Conservation (phyloP, 2,888 invertebrate species). For the Neoscelio sp. region DNA sequence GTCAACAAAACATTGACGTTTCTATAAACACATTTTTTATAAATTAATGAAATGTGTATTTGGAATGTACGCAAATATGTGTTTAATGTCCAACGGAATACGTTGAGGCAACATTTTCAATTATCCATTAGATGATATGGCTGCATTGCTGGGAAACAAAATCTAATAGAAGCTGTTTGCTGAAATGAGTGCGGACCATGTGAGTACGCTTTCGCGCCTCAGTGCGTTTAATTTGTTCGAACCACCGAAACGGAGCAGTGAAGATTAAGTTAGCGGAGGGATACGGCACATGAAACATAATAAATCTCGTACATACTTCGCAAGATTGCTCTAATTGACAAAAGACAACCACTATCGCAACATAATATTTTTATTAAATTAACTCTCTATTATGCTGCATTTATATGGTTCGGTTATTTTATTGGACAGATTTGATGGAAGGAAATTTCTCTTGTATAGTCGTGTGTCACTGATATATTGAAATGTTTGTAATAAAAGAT, state of each 20-base stretch:
- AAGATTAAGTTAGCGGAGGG: neutral
- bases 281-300: slow-evolving; percentile 7
- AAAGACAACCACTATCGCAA: too few relatives aligned
- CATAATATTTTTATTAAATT: too few relatives aligned
- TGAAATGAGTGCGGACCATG: slow-evolving; percentile 36
- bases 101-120: slow-evolving; percentile 39
- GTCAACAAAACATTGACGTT: too few relatives aligned
- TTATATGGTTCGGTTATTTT: too few relatives aligned
- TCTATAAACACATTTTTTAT: too few relatives aligned
- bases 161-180: slow-evolving; percentile 57
- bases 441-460: too few relatives aligned
- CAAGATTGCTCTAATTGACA: slow-evolving; percentile 14
- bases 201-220: slow-evolving; percentile 52
- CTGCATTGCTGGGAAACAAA: slow-evolving; percentile 39
- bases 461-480: too few relatives aligned
- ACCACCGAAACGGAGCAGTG: slow-evolving; percentile 39
- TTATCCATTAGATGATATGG: slow-evolving; percentile 49
- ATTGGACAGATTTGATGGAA: too few relatives aligned
- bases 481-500: too few relatives aligned
- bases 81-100: slow-evolving; percentile 30
- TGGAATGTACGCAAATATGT: slow-evolving; percentile 13
- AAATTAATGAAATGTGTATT: slow-evolving; percentile 3
- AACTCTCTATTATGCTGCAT: too few relatives aligned
- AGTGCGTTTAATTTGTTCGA: slow-evolving; percentile 56
- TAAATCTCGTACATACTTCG: slow-evolving; percentile 38